These are phyloP conservation scores for Penaeus japonicus DNA, from an alignment of 1,140 invertebrate genomes.

Conservation along the genomic window DNA sequence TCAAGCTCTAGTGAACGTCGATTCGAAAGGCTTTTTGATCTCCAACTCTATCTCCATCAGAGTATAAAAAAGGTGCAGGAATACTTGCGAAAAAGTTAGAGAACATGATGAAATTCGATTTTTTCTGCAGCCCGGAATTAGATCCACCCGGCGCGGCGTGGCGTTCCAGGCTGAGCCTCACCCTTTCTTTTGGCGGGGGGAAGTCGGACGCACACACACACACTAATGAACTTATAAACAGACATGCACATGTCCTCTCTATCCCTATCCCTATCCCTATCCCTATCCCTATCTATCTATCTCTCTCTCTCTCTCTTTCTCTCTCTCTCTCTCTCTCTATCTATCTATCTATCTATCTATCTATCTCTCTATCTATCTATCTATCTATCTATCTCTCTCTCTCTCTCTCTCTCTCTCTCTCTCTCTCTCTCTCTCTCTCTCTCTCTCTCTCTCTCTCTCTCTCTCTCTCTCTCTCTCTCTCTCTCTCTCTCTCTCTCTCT, in stretches of 20 bases:
- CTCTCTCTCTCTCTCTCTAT: neutral
- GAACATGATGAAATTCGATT: too few species aligned
- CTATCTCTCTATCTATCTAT: neutral
- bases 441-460: slow-evolving; percentile 31
- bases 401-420: neutral
- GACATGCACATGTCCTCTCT: neutral
- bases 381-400: neutral
- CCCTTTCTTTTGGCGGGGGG: too few species aligned
- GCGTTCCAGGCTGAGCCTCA: too few species aligned
- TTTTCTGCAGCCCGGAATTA: too few species aligned
- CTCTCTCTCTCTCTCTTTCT: neutral
- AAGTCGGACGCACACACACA: too few species aligned
- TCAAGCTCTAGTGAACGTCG: too few species aligned
- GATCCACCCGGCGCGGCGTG: too few species aligned
- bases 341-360: neutral
- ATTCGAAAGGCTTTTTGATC: too few species aligned
- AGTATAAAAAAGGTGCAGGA: too few species aligned
- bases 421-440: slow-evolving; percentile 31
- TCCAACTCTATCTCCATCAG: too few species aligned
- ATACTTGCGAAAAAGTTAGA: too few species aligned
- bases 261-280: neutral
- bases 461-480: slow-evolving; percentile 30
- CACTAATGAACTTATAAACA: too few species aligned
- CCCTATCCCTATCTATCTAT: neutral
- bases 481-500: slow-evolving; percentile 30